phyloP scores from a whole-genome alignment of 2,888 invertebrate genomes.

The Diadromus collaris region DNA sequence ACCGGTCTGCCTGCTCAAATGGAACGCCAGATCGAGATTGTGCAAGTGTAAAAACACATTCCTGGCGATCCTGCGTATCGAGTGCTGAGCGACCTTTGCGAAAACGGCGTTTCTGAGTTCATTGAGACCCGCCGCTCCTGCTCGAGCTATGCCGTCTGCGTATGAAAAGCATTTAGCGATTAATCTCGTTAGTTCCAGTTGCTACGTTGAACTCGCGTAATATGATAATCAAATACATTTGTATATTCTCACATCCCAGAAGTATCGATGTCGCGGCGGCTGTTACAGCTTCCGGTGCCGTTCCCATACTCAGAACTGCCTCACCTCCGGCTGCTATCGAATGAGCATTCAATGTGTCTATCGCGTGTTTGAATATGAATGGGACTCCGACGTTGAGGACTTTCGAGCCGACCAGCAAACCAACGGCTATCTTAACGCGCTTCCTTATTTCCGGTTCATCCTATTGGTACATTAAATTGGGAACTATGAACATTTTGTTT shows the following conservation, averaged over 20 bases:
- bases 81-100: constrained; percentile 98
- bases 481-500: not conserved
- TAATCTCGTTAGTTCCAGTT: constrained; percentile 3
- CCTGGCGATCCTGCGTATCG: constrained; percentile 95
- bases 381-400: constrained; percentile 95
- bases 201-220: constrained; percentile 1
- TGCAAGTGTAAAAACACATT: constrained; percentile 98
- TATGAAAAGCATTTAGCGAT: constrained; percentile 18
- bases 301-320: constrained; percentile 86
- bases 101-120: constrained; percentile 99
- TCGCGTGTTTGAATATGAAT: constrained; percentile 96
- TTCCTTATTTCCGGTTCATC: constrained; percentile 88
- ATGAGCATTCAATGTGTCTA: constrained; percentile 91
- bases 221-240: constrained; percentile 43
- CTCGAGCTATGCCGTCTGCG: constrained; percentile 95
- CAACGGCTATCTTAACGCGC: constrained; percentile 92
- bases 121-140: constrained; percentile 95
- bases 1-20: constrained; percentile 97
- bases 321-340: constrained; percentile 81
- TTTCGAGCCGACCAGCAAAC: constrained; percentile 91
- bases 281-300: constrained; percentile 90
- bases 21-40: constrained; percentile 96
- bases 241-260: constrained; percentile 89
- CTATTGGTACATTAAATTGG: constrained; percentile 75
- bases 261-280: constrained; percentile 91